These are phyloP conservation scores for Hydrozoanthus tunicans DNA, from an alignment of 64 coral and sea anemone species.

Conservation along the genomic window DNA sequence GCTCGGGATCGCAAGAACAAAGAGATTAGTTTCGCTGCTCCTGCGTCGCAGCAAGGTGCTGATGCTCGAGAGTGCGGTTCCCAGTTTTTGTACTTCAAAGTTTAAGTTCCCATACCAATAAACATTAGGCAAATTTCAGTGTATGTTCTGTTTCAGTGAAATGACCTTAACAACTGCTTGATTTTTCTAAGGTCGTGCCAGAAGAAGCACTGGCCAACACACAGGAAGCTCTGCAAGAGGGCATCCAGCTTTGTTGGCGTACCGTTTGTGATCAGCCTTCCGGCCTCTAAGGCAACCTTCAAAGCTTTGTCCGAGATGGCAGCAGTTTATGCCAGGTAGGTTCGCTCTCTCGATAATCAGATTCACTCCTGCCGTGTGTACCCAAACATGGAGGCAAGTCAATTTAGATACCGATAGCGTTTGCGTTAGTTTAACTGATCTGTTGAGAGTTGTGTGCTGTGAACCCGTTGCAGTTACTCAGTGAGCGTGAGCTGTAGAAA, in stretches of 20 bases:
- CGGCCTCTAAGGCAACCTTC: conserved; percentile 85
- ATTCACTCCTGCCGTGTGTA: not conserved
- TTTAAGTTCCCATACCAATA: too few species aligned
- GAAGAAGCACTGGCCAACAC: conserved; percentile 77
- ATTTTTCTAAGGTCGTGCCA: conserved; percentile 64
- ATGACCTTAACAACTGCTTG: not conserved
- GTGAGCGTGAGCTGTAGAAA: conserved; percentile 57
- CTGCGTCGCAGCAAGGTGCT: too few species aligned
- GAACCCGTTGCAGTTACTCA: conserved; percentile 63
- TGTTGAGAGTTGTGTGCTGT: not conserved
- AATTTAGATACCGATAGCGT: not conserved
- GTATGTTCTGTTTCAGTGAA: too few species aligned
- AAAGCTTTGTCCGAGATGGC: conserved; percentile 68
- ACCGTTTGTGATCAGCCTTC: conserved; percentile 77
- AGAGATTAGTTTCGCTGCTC: too few species aligned
- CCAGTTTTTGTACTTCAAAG: too few species aligned
- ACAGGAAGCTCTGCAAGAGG: conserved; percentile 74
- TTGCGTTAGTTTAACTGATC: not conserved
- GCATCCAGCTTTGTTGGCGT: conserved; percentile 61
- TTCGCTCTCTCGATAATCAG: not conserved
- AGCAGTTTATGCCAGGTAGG: conserved; percentile 73
- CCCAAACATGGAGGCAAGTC: not conserved
- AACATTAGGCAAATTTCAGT: too few species aligned
- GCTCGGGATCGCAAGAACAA: too few species aligned
- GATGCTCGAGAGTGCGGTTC: too few species aligned